Percentiles rank a stretch among this genome's conserved stretches.
Conservation (phyloP, 1,140 invertebrate genomes). For the Euwallacea similis region DNA sequence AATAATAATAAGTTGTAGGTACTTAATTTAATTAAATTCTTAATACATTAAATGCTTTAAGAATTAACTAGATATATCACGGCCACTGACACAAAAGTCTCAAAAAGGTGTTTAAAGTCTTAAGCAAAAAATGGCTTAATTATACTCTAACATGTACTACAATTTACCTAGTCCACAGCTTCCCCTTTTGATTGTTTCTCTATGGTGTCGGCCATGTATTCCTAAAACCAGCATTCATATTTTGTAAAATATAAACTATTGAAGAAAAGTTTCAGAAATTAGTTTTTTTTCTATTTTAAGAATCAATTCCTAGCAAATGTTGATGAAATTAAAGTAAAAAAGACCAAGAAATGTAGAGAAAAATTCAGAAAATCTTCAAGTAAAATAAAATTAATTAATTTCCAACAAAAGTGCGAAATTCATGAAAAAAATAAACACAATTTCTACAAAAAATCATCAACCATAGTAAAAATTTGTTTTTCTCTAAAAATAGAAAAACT, state of each 20-base stretch:
- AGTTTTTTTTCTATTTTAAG: too few species aligned
- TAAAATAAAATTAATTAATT: too few species aligned
- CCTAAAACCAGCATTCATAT: not conserved
- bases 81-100: not conserved
- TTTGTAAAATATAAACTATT: too few species aligned
- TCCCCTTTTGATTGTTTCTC: conserved; percentile 44
- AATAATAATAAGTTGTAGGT: too few species aligned
- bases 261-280: too few species aligned
- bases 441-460: too few species aligned
- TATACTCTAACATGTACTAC: conserved; percentile 21
- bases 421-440: too few species aligned
- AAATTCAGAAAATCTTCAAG: too few species aligned
- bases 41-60: not conserved
- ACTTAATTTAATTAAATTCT: not conserved
- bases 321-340: too few species aligned
- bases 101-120: not conserved
- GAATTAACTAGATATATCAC: conserved; percentile 6
- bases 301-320: too few species aligned
- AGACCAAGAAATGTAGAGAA: too few species aligned
- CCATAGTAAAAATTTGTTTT: not conserved
- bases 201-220: conserved; percentile 55
- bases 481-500: conserved; percentile 37
- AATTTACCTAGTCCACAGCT: conserved; percentile 14
- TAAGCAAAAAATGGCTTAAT: not conserved
- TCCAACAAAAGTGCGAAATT: too few species aligned